Evolutionary conservation across 2,888 invertebrate genomes (phyloP).

Genomic region (Eubasilissa splendida): DNA sequence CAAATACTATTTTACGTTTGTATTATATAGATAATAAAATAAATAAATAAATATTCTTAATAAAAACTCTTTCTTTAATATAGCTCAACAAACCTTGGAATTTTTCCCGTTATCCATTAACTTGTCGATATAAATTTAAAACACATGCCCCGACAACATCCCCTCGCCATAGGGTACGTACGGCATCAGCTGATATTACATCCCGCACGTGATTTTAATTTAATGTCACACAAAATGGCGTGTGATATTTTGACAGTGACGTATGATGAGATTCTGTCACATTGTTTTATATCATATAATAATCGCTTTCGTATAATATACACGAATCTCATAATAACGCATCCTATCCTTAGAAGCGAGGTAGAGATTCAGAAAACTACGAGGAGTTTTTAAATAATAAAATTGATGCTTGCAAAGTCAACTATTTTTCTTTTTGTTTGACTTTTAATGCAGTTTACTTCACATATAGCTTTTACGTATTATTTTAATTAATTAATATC

Average conservation of each 20-base stretch:
- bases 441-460: too few relatives aligned
- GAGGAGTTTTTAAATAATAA: too few relatives aligned
- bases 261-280: constrained; percentile 46
- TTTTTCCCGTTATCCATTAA: constrained; percentile 27
- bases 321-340: constrained; percentile 18
- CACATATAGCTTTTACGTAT: too few relatives aligned
- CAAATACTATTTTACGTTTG: too few relatives aligned
- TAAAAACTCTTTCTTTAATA: too few relatives aligned
- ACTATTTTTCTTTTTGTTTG: too few relatives aligned
- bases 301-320: constrained; percentile 27
- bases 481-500: too few relatives aligned
- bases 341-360: neutral
- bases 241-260: constrained; percentile 47
- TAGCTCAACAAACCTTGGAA: too few relatives aligned
- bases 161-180: neutral
- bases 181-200: constrained; percentile 41
- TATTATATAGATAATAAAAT: too few relatives aligned
- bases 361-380: too few relatives aligned
- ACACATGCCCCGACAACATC: neutral
- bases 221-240: constrained; percentile 47
- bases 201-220: constrained; percentile 45
- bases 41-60: too few relatives aligned
- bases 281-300: constrained; percentile 46
- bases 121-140: constrained; percentile 37
- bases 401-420: too few relatives aligned